These are phyloP conservation scores for Tribolium freemani DNA, from an alignment of 2,888 invertebrate species.

Conservation along the genomic window DNA sequence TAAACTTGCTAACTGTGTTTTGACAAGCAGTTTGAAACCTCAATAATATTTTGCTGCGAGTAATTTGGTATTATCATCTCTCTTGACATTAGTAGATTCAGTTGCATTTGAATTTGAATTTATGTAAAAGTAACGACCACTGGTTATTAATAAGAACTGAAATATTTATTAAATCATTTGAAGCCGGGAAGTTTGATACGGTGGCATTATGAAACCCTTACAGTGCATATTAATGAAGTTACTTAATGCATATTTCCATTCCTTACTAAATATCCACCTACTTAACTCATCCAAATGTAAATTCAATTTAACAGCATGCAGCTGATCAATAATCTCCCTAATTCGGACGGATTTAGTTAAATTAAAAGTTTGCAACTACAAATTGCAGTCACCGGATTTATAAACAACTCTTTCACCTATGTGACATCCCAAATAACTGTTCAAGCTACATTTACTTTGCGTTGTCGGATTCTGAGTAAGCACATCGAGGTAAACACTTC, in stretches of 20 bases:
- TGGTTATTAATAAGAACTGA: background rate
- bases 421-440: background rate
- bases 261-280: background rate
- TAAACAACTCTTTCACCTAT: background rate
- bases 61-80: too few relatives aligned
- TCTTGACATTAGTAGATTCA: too few relatives aligned
- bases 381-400: background rate
- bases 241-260: background rate
- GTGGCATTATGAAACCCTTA: background rate
- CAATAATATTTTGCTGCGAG: too few relatives aligned
- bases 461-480: background rate
- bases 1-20: too few relatives aligned
- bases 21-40: too few relatives aligned
- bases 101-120: background rate
- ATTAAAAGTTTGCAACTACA: background rate
- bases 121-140: background rate
- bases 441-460: background rate
- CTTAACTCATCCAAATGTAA: background rate
- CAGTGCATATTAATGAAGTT: background rate
- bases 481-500: background rate
- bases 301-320: background rate
- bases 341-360: background rate
- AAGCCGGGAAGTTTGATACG: background rate
- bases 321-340: background rate
- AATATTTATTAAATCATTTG: background rate